phyloP scores from a whole-genome alignment of 1,140 invertebrate genomes.

The Maniola jurtina region DNA sequence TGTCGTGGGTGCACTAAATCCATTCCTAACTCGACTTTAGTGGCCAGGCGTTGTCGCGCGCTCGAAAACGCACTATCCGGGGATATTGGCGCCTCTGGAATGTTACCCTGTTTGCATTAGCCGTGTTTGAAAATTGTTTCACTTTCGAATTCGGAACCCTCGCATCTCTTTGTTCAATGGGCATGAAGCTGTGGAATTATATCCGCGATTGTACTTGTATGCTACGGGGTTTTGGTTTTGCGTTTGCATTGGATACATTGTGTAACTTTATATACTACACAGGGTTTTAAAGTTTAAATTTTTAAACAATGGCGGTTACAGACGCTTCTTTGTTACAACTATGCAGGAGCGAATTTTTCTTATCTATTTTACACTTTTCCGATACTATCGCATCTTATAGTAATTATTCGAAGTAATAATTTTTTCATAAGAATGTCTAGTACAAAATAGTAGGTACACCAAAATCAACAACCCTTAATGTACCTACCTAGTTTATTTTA shows the following conservation, averaged over 20 bases:
- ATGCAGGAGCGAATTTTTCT: too few species aligned
- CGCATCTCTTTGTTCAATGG: constrained; percentile 26
- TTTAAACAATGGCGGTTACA: background rate
- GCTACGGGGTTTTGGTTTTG: constrained; percentile 8
- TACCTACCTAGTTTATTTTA: constrained; percentile 38
- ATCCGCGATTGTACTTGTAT: constrained; percentile 12
- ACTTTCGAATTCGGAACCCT: constrained; percentile 25
- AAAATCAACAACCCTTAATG: constrained; percentile 9
- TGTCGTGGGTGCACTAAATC: constrained; percentile 56
- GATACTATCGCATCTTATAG: too few species aligned
- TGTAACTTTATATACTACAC: constrained; percentile 3
- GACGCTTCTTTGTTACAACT: too few species aligned
- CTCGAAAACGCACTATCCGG: constrained; percentile 56
- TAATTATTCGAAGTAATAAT: too few species aligned
- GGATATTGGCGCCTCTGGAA: constrained; percentile 50
- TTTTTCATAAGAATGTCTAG: background rate
- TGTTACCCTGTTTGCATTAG: constrained; percentile 42
- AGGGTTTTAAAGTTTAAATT: background rate
- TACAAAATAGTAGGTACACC: background rate
- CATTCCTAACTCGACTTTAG: constrained; percentile 74
- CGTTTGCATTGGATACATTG: constrained; percentile 1
- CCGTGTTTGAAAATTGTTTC: constrained; percentile 38
- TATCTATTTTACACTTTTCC: too few species aligned
- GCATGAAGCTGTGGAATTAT: constrained; percentile 16
- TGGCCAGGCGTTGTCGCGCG: constrained; percentile 47